Base-by-base conservation (phyloP, 2,797 vertebrate species). In the Sebastes trivittatus region DNA sequence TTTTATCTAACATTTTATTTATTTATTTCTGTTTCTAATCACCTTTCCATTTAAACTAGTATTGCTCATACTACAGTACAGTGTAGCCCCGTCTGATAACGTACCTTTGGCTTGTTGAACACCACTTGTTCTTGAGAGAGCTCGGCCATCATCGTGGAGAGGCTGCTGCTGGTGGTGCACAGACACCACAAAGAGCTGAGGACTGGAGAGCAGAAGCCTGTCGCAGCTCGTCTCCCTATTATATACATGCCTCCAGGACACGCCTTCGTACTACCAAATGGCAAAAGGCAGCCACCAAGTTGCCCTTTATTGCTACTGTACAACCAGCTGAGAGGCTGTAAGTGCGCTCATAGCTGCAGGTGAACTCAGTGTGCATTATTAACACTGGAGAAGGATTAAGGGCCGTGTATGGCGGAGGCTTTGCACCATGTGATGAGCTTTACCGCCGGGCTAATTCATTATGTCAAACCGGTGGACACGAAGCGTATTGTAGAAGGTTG, bases 71-170 rank as follows among this genome's bases (percentile, higher is more conserved):
- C 20, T 3, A 1, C 46, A 4, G 46, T 4, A 1, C 46, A 4
- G 46, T 3, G 11, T 1, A 0, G 11, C 14, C 0, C 20, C 16
- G 38, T 20, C 1, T 0, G 56, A 3, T 38, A 2, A 83, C 94
- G 20, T 88, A 96, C 95, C 95, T 96, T 96, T 0, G 95, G 94
- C 82, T 94, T 92, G 90, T 91, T 82, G 91, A 96, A 96, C 5
- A 81, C 80, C 64, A 67, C 56, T 83, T 72, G 22, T 72, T 85
- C 77, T 0, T 66, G 6, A 34, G 36, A 9, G 30, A 61, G 22
- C 34, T 89, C 75, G 73, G 92, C 92, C 95, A 96, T 96, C 3
- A 95, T 96, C 3, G 64, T 87, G 6, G 34, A 76, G 59, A 55
- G 11, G 65, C 49, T 22, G 29, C 29, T 68, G 86, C 69, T 78